Percentiles rank a stretch among this genome's conserved stretches.
phyloP scores from a whole-genome alignment of 2,888 invertebrate genomes.

The Imbricaverruca yamaguchii region DNA sequence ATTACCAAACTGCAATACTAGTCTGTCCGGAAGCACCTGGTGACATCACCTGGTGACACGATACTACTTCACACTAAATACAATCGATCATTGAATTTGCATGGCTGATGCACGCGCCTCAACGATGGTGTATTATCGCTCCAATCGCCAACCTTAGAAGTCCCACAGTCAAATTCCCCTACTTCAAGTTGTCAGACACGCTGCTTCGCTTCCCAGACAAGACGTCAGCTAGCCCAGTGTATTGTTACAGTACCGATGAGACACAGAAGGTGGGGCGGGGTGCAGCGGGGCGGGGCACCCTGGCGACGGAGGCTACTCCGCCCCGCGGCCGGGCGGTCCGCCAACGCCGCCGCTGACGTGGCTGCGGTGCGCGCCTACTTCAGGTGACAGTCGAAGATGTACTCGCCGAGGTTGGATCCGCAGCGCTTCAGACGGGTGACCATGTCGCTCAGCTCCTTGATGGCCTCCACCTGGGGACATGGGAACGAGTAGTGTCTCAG shows the following conservation, averaged over 20 bases:
- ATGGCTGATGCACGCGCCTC: background rate
- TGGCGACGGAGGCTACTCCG: background rate
- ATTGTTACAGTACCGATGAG: background rate
- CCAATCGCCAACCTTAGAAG: no score
- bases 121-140: no score
- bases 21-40: no score
- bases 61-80: no score
- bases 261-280: background rate
- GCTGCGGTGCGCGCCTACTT: conserved; percentile 28
- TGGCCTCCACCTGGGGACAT: conserved; percentile 42
- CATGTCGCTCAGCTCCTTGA: conserved; percentile 52
- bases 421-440: conserved; percentile 51
- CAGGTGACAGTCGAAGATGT: conserved; percentile 50
- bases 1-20: no score
- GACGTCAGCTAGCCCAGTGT: conserved; percentile 4
- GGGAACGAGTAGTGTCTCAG: no score
- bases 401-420: conserved; percentile 52
- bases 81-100: background rate
- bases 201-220: no score
- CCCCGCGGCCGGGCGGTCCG: background rate
- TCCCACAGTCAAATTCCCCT: no score
- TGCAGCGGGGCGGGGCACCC: background rate
- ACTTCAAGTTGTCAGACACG: no score
- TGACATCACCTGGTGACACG: no score
- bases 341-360: no score